Evolutionary conservation across 2,797 vertebrate genomes (phyloP), one percentile per base, ranked within the genome.

Genomic region (Malacoraja senta): DNA sequence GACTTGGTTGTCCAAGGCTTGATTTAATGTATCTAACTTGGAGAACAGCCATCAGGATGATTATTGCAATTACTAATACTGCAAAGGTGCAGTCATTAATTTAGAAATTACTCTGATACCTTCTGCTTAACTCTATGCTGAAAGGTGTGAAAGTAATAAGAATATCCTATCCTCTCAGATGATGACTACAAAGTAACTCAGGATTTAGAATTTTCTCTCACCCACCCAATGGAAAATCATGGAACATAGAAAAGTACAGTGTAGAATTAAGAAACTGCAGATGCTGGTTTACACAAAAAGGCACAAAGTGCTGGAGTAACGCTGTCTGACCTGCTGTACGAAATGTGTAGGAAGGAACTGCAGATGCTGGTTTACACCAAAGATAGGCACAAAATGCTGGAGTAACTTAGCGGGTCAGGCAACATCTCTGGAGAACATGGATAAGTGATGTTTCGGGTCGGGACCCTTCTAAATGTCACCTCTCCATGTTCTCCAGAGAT

Each of bases 11-110:
- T 88, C 29, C 84, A 63, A 61, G 83, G 83, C 83, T 44, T 86
- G 58, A 86, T 58, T 86, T 86, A 88, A 65, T 88, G 15, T 29
- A 58, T 88, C 17, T 88, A 68, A 68, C 84, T 35, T 88, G 61
- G 84, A 88, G 83, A 86, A 86, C 58, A 21, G 84, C 84, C 84
- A 68, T 88, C 84, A 88, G 13, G 61, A 88, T 88, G 29, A 88
- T 61, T 88, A 8, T 65, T 88, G 84, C 61, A n/a, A 61, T 65
- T 88, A 65, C n/a, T 68, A 88, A 88, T 68, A 88, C 84, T 88
- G n/a, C 61, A 35, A 68, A 6, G 61, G 13, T n/a, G 29, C 61
- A 29, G 84, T 88, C 84, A 68, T 88, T 65, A 88, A 88, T 88
- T 88, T 88, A 58, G 84, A 29, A 88, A 88, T 63, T 88, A 38